Percentiles rank a stretch among this genome's conserved stretches.
Evolutionary conservation across 2,888 invertebrate genomes (phyloP).

Genomic region (Orchestes rusci): DNA sequence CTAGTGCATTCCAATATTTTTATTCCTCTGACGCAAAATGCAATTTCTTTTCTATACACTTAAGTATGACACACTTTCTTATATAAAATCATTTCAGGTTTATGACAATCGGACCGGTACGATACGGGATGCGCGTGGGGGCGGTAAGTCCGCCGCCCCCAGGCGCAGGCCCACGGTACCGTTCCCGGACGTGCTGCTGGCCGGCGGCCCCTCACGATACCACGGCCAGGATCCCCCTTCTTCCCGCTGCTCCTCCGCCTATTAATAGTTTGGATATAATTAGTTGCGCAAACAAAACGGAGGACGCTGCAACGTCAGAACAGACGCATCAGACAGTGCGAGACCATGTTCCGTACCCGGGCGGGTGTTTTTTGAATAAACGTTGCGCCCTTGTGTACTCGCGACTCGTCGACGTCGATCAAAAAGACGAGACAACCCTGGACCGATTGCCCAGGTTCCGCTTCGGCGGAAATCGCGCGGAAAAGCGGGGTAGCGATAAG

Average conservation of each 20-base stretch:
- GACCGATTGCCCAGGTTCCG: constrained; percentile 76
- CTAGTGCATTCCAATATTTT: too few species aligned
- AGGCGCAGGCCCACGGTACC: constrained; percentile 47
- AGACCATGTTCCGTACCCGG: constrained; percentile 39
- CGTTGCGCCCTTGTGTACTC: constrained; percentile 41
- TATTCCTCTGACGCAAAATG: too few species aligned
- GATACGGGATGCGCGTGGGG: constrained; percentile 62
- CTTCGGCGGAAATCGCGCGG: constrained; percentile 52
- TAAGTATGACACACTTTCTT: too few species aligned
- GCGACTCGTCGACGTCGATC: constrained; percentile 39
- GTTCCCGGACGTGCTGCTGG: constrained; percentile 44
- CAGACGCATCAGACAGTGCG: constrained; percentile 33
- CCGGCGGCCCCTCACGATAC: constrained; percentile 42
- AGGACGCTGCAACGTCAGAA: constrained; percentile 41
- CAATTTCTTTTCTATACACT: too few species aligned
- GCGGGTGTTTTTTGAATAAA: constrained; percentile 39
- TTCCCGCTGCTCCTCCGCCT: constrained; percentile 36
- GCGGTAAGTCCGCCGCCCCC: constrained; percentile 47
- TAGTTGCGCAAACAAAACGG: constrained; percentile 45
- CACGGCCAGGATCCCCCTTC: constrained; percentile 43
- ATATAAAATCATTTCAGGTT: too few species aligned
- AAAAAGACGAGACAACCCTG: constrained; percentile 51
- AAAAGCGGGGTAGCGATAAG: constrained; percentile 56
- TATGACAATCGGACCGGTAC: constrained; percentile 55
- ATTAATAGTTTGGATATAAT: constrained; percentile 46